These are phyloP conservation scores for Ibycter americanus DNA, from an alignment of 2,797 vertebrate genomes.

Conservation along the genomic window DNA sequence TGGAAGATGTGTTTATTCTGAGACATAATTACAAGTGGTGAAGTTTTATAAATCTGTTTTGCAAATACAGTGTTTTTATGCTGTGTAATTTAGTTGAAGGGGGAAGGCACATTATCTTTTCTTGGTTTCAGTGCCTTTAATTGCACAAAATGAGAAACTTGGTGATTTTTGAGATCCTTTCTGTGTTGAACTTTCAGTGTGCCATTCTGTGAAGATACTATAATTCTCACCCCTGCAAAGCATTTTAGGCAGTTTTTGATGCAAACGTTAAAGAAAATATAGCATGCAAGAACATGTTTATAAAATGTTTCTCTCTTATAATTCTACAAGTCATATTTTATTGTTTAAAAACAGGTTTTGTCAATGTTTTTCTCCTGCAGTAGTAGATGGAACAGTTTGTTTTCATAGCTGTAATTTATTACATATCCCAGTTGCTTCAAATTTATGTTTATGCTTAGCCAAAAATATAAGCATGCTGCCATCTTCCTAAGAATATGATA, in stretches of 20 bases:
- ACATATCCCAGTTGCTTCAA: neutral
- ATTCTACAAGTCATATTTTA: neutral
- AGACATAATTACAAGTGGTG: neutral
- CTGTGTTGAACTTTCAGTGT: neutral
- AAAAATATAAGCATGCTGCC: neutral
- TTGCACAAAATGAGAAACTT: neutral
- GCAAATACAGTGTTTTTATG: neutral
- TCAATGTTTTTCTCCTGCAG: neutral
- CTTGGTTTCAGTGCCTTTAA: neutral
- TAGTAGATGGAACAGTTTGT: neutral
- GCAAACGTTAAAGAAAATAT: neutral
- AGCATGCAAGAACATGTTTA: neutral
- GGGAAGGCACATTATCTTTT: neutral
- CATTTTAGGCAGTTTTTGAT: neutral
- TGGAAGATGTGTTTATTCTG: constrained; percentile 31
- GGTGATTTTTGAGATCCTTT: neutral
- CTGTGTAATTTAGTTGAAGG: neutral
- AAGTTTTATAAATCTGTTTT: neutral
- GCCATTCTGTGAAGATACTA: neutral
- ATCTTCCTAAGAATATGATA: neutral
- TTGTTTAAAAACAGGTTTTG: neutral
- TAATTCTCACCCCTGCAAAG: neutral
- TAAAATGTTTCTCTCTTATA: neutral
- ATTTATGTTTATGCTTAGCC: neutral
- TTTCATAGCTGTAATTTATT: neutral